These are phyloP conservation scores for Agonopterix subpropinquella DNA, from an alignment of 2,888 invertebrate genomes.

Conservation along the genomic window DNA sequence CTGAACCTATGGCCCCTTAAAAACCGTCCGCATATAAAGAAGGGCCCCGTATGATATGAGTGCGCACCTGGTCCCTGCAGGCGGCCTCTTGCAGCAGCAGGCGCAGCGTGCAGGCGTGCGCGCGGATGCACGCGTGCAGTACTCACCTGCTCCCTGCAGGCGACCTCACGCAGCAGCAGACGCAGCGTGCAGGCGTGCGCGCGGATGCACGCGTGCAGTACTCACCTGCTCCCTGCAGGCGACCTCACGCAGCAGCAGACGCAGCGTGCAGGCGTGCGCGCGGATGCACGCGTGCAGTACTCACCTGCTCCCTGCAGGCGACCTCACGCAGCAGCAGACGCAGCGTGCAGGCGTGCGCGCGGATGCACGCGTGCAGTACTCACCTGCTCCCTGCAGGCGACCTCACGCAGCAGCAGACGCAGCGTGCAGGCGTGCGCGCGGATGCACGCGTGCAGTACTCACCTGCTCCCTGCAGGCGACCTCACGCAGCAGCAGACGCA, in stretches of 20 bases:
- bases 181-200: slow-evolving; percentile 11
- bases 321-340: slow-evolving; percentile 13
- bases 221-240: not conserved
- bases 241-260: slow-evolving; percentile 13
- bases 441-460: slow-evolving; percentile 12
- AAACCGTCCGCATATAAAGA: too few species aligned
- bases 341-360: slow-evolving; percentile 10
- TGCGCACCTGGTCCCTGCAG: not conserved
- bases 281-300: slow-evolving; percentile 12
- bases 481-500: slow-evolving; percentile 13
- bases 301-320: not conserved
- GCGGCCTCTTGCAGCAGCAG: slow-evolving; percentile 13
- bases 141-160: not conserved
- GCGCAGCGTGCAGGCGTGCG: slow-evolving; percentile 11
- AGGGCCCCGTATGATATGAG: too few species aligned
- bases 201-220: slow-evolving; percentile 12
- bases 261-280: slow-evolving; percentile 10
- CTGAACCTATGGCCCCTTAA: too few species aligned
- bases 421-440: slow-evolving; percentile 10
- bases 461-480: slow-evolving; percentile 2
- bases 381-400: slow-evolving; percentile 1
- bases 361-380: slow-evolving; percentile 12
- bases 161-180: slow-evolving; percentile 13
- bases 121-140: slow-evolving; percentile 12
- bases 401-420: slow-evolving; percentile 12